Base-by-base conservation (phyloP, 2,888 invertebrate genomes). In the Philereme vetulata region DNA sequence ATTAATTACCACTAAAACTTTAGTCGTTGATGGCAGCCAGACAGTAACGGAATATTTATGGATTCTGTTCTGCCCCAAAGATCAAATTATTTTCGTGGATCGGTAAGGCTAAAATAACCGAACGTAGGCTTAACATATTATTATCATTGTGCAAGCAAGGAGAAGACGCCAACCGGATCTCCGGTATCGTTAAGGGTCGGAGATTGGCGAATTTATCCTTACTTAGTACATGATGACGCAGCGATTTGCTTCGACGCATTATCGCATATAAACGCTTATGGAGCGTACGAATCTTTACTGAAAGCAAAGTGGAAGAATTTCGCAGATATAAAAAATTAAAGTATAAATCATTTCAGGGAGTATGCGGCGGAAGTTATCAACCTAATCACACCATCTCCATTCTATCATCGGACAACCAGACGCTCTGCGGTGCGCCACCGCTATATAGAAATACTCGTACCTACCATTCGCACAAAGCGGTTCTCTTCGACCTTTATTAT, bases 211-310 rank as follows among this genome's bases (percentile, higher is more conserved):
- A 69, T 64, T 65, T 67, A 63, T 58, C 58, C 64, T 36, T 58
- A 60, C 59, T 58, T 51, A 57, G 59, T 51, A 58, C 47, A 62
- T 44, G 61, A 66, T 68, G 62, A 63, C 61, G 52, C 67, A 69
- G 67, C 68, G 60, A 63, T 60, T 57, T 65, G 61, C 64, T 64
- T 67, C 56, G 62, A 60, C 53, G 52, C 59, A 58, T 58, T 65
- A 54, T 72, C 68, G 65, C 71, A 70, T 67, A 72, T 64, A 67
- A 59, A 67, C 67, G 56, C 52, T 68, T 65, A 67, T 68, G 55
- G 69, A 51, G 56, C 53, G 63, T 54, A 62, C 67, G 67, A 69
- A 66, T 65, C 64, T 72, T 70, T 70, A 67, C 70, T 67, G 33
- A 35, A 32, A 48, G 48, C 33, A 21, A 51, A 48, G 45, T 55